phyloP scores from a whole-genome alignment of 1,140 invertebrate genomes.

The Lepidurus couesii region DNA sequence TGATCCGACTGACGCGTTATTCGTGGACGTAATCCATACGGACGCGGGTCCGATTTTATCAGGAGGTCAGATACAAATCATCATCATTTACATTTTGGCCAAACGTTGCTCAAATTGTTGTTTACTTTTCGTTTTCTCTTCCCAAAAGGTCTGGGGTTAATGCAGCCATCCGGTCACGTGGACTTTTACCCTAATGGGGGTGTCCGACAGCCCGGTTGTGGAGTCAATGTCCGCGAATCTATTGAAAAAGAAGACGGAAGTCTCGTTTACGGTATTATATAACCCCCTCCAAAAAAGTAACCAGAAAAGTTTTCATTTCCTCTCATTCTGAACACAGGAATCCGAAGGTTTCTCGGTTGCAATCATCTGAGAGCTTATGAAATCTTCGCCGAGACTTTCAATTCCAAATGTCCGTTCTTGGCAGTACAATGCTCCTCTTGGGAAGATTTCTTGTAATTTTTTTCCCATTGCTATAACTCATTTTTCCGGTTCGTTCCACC shows the following conservation, averaged over 20 bases:
- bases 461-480: slow-evolving; percentile 50
- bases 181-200: slow-evolving; percentile 90
- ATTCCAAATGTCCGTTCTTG: slow-evolving; percentile 62
- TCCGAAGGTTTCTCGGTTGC: slow-evolving; percentile 71
- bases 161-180: slow-evolving; percentile 71
- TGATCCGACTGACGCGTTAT: slow-evolving; percentile 74
- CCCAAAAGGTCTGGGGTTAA: slow-evolving; percentile 63
- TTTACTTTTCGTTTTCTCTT: neutral
- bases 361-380: slow-evolving; percentile 78
- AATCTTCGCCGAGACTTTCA: slow-evolving; percentile 77
- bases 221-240: slow-evolving; percentile 60
- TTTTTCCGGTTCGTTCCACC: no score
- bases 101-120: neutral
- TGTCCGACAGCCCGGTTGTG: slow-evolving; percentile 75
- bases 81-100: neutral
- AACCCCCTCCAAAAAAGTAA: neutral
- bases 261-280: slow-evolving; percentile 54
- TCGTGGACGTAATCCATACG: slow-evolving; percentile 82
- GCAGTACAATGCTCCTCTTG: slow-evolving; percentile 71
- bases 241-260: slow-evolving; percentile 60
- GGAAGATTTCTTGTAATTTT: slow-evolving; percentile 61
- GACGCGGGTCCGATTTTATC: slow-evolving; percentile 73
- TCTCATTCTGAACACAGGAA: slow-evolving; percentile 45
- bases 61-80: slow-evolving; percentile 50
- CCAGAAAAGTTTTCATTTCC: neutral